Percentiles rank a stretch among this genome's conserved stretches.
phyloP scores from a whole-genome alignment of 1,140 invertebrate species.

The Drosophila pruinosa region DNA sequence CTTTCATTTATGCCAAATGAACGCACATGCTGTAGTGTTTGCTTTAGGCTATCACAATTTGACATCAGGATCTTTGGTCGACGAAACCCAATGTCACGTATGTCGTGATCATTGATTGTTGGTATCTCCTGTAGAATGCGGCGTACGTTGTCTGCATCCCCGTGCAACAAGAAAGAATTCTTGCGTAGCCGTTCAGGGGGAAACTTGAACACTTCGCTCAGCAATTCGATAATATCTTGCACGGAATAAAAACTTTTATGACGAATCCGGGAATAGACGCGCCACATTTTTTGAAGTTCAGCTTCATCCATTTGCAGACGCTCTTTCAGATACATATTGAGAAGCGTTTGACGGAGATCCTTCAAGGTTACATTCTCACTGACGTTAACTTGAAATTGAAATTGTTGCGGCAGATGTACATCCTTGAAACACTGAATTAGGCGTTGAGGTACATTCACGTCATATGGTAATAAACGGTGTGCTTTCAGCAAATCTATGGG shows the following conservation, averaged over 20 bases:
- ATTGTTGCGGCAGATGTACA: constrained; percentile 50
- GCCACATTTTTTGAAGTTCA: constrained; percentile 83
- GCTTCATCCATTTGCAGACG: constrained; percentile 82
- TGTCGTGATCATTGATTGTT: constrained; percentile 83
- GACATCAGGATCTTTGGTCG: constrained; percentile 85
- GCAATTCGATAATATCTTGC: constrained; percentile 83
- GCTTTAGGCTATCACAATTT: constrained; percentile 83
- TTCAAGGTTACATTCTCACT: constrained; percentile 82
- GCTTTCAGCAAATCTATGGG: constrained; percentile 63
- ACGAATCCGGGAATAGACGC: constrained; percentile 83
- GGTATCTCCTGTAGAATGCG: constrained; percentile 84
- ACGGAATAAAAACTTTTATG: constrained; percentile 84
- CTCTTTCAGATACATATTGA: constrained; percentile 83
- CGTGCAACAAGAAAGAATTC: constrained; percentile 84
- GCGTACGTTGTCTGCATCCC: constrained; percentile 84
- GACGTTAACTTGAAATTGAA: constrained; percentile 40
- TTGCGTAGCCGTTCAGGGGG: constrained; percentile 82
- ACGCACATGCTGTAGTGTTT: constrained; percentile 83
- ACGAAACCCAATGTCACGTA: constrained; percentile 83
- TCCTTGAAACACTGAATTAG: constrained; percentile 55
- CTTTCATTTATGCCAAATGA: constrained; percentile 83
- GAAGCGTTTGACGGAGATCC: constrained; percentile 82
- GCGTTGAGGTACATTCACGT: constrained; percentile 72
- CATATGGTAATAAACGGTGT: constrained; percentile 50
- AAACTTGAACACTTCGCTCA: constrained; percentile 83